These are phyloP conservation scores for Drosophila subsilvestris DNA, from an alignment of 2,888 invertebrate genomes.

Conservation along the genomic window DNA sequence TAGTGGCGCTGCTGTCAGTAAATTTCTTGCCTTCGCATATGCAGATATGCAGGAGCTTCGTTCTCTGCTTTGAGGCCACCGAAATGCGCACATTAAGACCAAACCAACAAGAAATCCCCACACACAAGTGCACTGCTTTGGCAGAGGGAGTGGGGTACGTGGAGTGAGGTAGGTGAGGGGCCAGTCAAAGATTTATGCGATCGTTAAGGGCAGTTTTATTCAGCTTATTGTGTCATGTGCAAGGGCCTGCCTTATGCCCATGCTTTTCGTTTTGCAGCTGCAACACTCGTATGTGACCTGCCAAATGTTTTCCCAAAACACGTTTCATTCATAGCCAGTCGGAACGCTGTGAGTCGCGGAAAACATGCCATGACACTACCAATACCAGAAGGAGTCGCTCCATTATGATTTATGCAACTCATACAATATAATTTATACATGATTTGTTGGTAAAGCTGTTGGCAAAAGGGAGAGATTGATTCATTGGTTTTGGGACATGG, in stretches of 20 bases:
- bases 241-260: constrained; percentile 18
- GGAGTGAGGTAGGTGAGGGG: constrained; percentile 18
- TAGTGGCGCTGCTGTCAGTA: not conserved
- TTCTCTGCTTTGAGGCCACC: not conserved
- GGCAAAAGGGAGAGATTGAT: no score
- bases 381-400: no score
- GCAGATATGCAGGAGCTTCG: not conserved
- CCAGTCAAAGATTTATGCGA: constrained; percentile 78
- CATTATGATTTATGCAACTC: no score
- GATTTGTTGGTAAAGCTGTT: no score
- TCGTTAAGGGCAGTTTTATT: constrained; percentile 78
- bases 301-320: constrained; percentile 1
- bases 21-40: constrained; percentile 1
- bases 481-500: no score
- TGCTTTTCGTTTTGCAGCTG: constrained; percentile 40
- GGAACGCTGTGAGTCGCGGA: no score
- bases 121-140: constrained; percentile 2
- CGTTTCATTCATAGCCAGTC: no score
- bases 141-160: not conserved
- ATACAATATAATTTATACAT: no score
- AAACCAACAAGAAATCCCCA: constrained; percentile 5
- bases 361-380: no score
- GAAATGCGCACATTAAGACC: constrained; percentile 7
- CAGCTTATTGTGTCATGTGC: constrained; percentile 76
- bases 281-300: no score